Conservation (phyloP, 2,888 invertebrate genomes). For the Oligia latruncula region DNA sequence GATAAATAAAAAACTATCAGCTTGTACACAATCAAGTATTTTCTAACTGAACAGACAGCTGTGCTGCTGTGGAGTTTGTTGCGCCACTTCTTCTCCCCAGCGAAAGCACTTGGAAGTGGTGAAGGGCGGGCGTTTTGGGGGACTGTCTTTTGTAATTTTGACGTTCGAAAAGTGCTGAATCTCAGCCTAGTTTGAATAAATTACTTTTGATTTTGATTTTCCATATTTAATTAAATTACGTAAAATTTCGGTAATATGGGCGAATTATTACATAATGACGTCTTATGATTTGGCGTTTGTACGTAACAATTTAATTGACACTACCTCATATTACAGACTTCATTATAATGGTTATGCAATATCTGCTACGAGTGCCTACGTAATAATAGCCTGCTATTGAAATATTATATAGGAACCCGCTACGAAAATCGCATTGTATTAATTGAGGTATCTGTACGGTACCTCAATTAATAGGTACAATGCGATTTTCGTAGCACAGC, state of each 20-base stretch:
- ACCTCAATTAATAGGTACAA: background rate
- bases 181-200: too few relatives aligned
- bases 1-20: background rate
- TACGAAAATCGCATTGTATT: too few relatives aligned
- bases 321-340: background rate
- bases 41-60: too few relatives aligned
- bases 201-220: too few relatives aligned
- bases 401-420: too few relatives aligned
- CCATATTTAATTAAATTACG: background rate
- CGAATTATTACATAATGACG: background rate
- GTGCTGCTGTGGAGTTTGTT: too few relatives aligned
- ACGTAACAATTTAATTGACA: constrained; percentile 19
- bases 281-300: background rate
- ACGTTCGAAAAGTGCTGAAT: too few relatives aligned
- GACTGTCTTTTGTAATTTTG: too few relatives aligned
- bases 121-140: too few relatives aligned
- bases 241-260: background rate
- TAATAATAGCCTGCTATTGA: background rate
- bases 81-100: too few relatives aligned
- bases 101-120: too few relatives aligned
- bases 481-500: constrained; percentile 46
- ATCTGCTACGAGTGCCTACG: constrained; percentile 23
- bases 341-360: constrained; percentile 20
- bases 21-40: background rate
- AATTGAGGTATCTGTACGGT: too few relatives aligned